Base-by-base conservation (phyloP, 2,113 vertebrate species). In the Thymallus thymallus region DNA sequence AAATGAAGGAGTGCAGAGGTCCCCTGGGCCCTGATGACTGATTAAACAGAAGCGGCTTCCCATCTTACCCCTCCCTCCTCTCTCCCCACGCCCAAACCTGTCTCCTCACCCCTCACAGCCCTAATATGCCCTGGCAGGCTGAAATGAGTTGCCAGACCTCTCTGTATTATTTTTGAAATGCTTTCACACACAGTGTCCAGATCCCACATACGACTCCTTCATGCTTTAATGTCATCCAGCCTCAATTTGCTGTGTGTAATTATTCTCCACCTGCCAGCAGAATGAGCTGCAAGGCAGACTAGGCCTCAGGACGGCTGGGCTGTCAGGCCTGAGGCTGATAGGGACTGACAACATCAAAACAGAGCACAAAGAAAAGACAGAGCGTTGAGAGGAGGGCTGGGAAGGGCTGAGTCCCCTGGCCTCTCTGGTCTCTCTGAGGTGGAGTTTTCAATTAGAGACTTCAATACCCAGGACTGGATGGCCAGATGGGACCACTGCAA, bases 101-200 rank as follows among this genome's bases (percentile, higher is more conserved):
- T 96, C 95, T 77, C 94, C 92, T 98, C 96, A 97, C 86, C 72
- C 51, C 95, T 97, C 95, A 94, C 92, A 92, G 83, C 90, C 79
- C 62, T 99, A 99, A 99, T 98, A 92, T 93, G 92, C 96, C 90
- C 91, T 97, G 98, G 96, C 98, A 96, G 96, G 94, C 91, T 94
- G 94, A 97, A 98, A 98, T 97, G 96, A 98, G 95, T 96, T 94
- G 92, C 95, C 92, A 90, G 89, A 87, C 94, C 93, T 92, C 93
- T 95, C 95, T 95, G 95, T 97, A 98, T 98, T 98, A 97, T 98
- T 98, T 99, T 98, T 99, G 96, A 99, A 97, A 96, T 96, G 96
- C 97, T 98, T 98, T 98, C 96, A 97, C 97, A 96, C 95, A 94
- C 95, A 94, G 94, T 93, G 94, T 94, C 94, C 92, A 85, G 92